phyloP scores from a whole-genome alignment of 92 coral and sea anemone species.

The Galaxea fascicularis region DNA sequence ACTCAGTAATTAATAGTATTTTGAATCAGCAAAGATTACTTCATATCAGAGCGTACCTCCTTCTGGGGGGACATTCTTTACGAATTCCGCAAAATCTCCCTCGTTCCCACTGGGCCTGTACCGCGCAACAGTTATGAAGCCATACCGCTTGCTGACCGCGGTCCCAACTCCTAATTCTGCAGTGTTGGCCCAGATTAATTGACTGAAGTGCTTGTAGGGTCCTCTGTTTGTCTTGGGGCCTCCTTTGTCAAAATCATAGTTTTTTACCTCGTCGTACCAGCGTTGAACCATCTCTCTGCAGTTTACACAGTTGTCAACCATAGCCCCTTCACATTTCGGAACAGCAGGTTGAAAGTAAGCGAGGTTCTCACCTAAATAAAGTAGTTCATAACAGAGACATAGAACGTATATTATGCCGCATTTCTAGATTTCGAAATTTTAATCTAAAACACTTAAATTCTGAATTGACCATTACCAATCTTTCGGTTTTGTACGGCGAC shows the following conservation, averaged over 20 bases:
- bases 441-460: neutral
- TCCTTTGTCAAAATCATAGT: conserved; percentile 88
- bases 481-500: conserved; percentile 42
- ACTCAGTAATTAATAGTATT: neutral
- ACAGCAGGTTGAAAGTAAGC: conserved; percentile 90
- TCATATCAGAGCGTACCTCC: conserved; percentile 62
- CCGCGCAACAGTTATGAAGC: conserved; percentile 93
- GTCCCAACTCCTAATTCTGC: conserved; percentile 97
- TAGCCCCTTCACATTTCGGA: conserved; percentile 85
- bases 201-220: conserved; percentile 88
- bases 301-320: conserved; percentile 81
- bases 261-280: conserved; percentile 91
- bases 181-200: conserved; percentile 88
- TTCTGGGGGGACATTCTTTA: conserved; percentile 87
- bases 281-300: conserved; percentile 95
- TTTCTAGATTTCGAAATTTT: neutral
- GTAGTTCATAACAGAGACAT: neutral
- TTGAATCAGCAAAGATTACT: neutral
- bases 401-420: neutral
- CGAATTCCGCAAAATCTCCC: conserved; percentile 58
- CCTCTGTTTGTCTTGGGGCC: conserved; percentile 47
- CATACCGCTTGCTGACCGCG: conserved; percentile 91
- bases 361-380: conserved; percentile 85
- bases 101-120: conserved; percentile 89
- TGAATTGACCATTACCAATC: conserved; percentile 16